Evolutionary conservation across 2,888 invertebrate species (phyloP), one percentile per base, ranked within the genome.

Genomic region (Agrochola litura): DNA sequence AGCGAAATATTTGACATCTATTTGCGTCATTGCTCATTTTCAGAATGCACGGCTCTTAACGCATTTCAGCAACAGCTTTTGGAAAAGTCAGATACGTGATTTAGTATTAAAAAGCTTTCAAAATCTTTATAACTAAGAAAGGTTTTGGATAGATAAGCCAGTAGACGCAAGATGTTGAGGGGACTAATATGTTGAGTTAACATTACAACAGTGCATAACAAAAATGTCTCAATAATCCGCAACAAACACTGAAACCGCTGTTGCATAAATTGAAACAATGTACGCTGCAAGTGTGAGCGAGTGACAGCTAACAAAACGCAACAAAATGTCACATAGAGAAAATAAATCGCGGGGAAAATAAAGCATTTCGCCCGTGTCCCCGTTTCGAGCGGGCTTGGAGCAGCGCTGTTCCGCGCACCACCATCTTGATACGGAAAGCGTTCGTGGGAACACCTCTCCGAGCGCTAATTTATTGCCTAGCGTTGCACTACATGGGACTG

Each of bases 311-410:
- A 95, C 96, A 95, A 95, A 95, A 95, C 93, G 94, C 92, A 94
- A 95, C 95, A 93, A 91, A 93, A 93, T 93, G 94, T 94, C 94
- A 93, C 91, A 89, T 83, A 90, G 81, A 81, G 88, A 92, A 92
- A 93, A 95, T 95, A 95, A 95, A 96, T 95, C 93, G 93, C 93
- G 92, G 88, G 88, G 95, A 93, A 94, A 95, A 96, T 96, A 96
- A 95, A 95, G 94, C 95, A 94, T 94, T 94, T 93, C 92, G 91
- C 91, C 89, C 89, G 91, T 93, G 94, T 94, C 93, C 94, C 93
- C 94, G 92, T 93, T 94, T 90, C 91, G 87, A 86, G 92, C 90
- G 90, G 88, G 87, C 90, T 89, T 91, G 89, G 90, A 91, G 92
- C 90, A 89, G 79, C 90, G 88, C 84, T 90, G 91, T 93, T 90